Conservation (phyloP, 2,888 invertebrate species). For the Oithona nana region DNA sequence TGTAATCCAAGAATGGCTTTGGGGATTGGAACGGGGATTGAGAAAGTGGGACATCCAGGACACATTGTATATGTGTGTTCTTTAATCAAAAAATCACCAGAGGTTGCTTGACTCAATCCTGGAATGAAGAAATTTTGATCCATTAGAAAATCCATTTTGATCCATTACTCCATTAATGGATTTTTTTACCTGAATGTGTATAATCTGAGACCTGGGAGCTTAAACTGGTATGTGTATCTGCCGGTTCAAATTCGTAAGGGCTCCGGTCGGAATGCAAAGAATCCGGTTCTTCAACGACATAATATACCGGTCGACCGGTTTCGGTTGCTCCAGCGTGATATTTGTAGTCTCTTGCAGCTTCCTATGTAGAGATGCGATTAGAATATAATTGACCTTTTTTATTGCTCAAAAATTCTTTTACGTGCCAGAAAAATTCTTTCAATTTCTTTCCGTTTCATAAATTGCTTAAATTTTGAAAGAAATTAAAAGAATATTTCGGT, state of each 20-base stretch:
- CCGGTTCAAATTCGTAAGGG: constrained; percentile 32
- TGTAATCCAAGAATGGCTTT: background rate
- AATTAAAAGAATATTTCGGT: too few relatives aligned
- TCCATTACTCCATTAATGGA: too few relatives aligned
- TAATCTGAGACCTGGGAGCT: background rate
- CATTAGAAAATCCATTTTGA: too few relatives aligned
- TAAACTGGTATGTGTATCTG: constrained; percentile 6
- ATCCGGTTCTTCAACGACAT: constrained; percentile 33
- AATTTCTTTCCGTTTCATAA: too few relatives aligned
- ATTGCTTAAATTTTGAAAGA: too few relatives aligned
- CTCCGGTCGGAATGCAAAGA: constrained; percentile 36
- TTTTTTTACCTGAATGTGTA: too few relatives aligned
- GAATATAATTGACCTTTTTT: too few relatives aligned
- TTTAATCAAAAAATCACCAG: constrained; percentile 7
- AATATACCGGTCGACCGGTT: constrained; percentile 18
- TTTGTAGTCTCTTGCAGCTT: constrained; percentile 9
- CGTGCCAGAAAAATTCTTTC: too few relatives aligned
- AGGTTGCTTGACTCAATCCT: background rate
- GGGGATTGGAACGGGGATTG: constrained; percentile 19
- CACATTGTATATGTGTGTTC: constrained; percentile 16
- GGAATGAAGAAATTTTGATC: too few relatives aligned
- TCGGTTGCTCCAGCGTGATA: constrained; percentile 7
- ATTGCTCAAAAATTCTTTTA: too few relatives aligned
- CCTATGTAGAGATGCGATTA: too few relatives aligned
- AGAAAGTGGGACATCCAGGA: constrained; percentile 18